Evolutionary conservation across 2,113 vertebrate species (phyloP).

Genomic region (Lonchura striata): DNA sequence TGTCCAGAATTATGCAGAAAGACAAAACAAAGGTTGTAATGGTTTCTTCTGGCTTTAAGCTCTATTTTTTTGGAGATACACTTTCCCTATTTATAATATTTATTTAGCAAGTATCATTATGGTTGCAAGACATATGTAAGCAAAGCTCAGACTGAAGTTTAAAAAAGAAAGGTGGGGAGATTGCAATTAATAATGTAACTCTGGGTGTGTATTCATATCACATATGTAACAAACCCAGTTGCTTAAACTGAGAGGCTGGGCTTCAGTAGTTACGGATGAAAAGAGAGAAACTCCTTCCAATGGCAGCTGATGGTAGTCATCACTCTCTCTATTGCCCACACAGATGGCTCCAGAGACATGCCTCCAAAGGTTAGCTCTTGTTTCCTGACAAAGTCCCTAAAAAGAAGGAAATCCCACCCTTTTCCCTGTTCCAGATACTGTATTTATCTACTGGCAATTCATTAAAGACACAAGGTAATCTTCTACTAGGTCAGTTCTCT

Average conservation of each 20-base stretch:
- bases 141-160: neutral
- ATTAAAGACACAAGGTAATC: neutral
- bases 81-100: neutral
- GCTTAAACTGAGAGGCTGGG: neutral
- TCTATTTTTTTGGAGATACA: neutral
- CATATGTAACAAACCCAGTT: neutral
- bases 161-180: neutral
- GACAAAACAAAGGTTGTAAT: neutral
- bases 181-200: neutral
- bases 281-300: neutral
- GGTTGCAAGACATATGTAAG: neutral
- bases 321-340: neutral
- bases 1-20: neutral
- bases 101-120: neutral
- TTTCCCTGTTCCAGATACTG: neutral
- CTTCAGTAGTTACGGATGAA: neutral
- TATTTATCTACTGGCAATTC: neutral
- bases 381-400: neutral
- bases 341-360: neutral
- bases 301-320: neutral
- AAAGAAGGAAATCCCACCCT: neutral
- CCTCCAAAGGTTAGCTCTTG: neutral
- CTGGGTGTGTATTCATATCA: neutral
- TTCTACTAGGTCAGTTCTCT: neutral
- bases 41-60: neutral